These are phyloP conservation scores for Parnassius apollo DNA, from an alignment of 2,888 invertebrate genomes.

Conservation along the genomic window DNA sequence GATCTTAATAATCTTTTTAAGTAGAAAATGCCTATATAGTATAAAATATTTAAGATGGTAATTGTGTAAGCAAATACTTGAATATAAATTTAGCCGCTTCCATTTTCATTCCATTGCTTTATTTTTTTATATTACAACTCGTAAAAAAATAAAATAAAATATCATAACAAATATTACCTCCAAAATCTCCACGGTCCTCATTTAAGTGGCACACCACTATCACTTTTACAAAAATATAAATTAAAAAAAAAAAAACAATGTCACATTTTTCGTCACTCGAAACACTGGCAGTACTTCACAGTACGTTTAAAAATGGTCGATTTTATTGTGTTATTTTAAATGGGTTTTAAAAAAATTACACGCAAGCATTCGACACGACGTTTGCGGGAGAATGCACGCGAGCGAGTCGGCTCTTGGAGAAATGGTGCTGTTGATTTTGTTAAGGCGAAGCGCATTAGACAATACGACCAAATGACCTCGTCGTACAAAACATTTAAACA, in stretches of 20 bases:
- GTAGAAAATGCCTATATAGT: no score
- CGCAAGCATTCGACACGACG: conserved; percentile 42
- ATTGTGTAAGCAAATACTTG: no score
- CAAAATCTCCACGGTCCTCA: conserved; percentile 50
- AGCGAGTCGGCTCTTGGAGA: conserved; percentile 36
- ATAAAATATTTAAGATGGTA: no score
- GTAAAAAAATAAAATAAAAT: no score
- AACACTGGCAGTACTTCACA: conserved; percentile 27
- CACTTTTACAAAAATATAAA: conserved; percentile 27
- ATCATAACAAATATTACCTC: conserved; percentile 40
- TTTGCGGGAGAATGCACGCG: conserved; percentile 50
- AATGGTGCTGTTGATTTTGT: conserved; percentile 39
- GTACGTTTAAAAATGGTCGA: conserved; percentile 23
- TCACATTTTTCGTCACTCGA: conserved; percentile 29
- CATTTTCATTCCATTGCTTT: no score
- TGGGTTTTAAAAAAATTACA: conserved; percentile 11
- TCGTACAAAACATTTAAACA: no score
- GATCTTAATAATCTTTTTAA: no score
- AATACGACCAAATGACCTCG: no score
- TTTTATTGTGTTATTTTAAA: conserved; percentile 5
- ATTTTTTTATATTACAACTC: no score
- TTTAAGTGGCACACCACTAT: conserved; percentile 33
- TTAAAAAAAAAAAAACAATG: conserved; percentile 29
- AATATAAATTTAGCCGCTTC: no score
- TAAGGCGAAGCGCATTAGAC: conserved; percentile 40